These are phyloP conservation scores for Heterotilapia buettikoferi DNA, from an alignment of 2,113 vertebrate genomes.

Conservation along the genomic window DNA sequence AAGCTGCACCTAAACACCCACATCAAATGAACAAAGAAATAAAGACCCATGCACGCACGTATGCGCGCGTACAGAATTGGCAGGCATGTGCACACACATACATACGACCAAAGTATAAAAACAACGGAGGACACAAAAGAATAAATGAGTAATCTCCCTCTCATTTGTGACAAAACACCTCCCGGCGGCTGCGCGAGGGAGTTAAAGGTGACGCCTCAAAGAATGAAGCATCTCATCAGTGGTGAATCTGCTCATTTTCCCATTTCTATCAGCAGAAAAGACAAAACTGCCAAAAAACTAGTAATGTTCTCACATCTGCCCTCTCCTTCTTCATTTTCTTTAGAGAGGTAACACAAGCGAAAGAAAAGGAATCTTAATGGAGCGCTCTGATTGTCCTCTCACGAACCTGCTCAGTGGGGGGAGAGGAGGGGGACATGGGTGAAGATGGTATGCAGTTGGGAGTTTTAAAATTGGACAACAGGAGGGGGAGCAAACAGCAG, in stretches of 20 bases:
- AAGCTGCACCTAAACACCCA: slow-evolving; percentile 20
- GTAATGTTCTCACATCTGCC: slow-evolving; percentile 36
- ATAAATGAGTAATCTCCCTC: slow-evolving; percentile 12
- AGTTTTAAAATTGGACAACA: not conserved
- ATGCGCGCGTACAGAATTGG: not conserved
- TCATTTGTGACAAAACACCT: slow-evolving; percentile 38
- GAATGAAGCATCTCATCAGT: slow-evolving; percentile 46
- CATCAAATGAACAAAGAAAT: not conserved
- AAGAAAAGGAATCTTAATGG: slow-evolving; percentile 40
- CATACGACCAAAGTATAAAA: not conserved
- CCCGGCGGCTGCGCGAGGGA: not conserved
- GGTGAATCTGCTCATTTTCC: slow-evolving; percentile 33
- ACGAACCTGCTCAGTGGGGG: not conserved
- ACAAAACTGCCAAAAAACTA: not conserved
- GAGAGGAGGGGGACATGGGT: not conserved
- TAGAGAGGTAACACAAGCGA: slow-evolving; percentile 8
- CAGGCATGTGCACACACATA: not conserved
- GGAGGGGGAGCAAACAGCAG: not conserved
- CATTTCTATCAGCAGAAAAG: slow-evolving; percentile 23
- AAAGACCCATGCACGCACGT: not conserved
- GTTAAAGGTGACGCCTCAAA: slow-evolving; percentile 22
- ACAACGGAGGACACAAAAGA: not conserved
- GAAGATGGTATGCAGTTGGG: not conserved
- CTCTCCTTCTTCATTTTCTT: slow-evolving; percentile 21
- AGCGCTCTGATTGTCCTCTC: not conserved